phyloP scores from a whole-genome alignment of 2,113 vertebrate species.

The Lutjanus erythropterus region DNA sequence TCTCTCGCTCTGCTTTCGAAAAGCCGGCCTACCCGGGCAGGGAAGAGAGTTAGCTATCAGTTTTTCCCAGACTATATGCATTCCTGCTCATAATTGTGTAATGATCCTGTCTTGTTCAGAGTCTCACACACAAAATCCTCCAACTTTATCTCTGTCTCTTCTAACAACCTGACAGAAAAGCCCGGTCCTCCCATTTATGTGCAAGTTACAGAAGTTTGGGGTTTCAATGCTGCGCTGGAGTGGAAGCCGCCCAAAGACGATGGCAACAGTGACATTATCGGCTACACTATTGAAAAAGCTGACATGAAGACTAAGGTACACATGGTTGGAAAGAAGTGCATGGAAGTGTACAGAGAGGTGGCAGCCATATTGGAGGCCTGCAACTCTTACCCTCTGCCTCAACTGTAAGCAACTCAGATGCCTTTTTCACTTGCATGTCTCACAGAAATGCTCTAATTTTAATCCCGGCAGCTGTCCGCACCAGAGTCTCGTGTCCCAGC shows the following conservation, averaged over 20 bases:
- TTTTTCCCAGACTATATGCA: background rate
- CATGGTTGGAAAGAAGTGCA: background rate
- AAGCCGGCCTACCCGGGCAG: constrained; percentile 13
- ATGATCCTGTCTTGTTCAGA: constrained; percentile 1
- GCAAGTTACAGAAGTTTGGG: constrained; percentile 91
- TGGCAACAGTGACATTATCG: constrained; percentile 90
- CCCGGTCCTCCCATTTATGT: constrained; percentile 87
- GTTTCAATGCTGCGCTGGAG: constrained; percentile 90
- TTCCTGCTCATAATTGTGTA: background rate
- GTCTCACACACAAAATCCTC: constrained; percentile 17
- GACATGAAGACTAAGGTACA: constrained; percentile 92
- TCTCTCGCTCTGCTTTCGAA: background rate
- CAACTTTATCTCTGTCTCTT: background rate
- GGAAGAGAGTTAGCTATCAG: constrained; percentile 28
- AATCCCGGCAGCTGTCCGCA: too few species aligned
- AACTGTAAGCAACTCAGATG: too few species aligned
- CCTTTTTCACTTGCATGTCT: too few species aligned
- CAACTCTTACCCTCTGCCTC: too few species aligned
- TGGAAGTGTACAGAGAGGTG: background rate
- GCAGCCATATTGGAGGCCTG: background rate
- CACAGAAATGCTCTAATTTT: too few species aligned
- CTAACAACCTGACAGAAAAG: constrained; percentile 82
- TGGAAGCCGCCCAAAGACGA: constrained; percentile 91
- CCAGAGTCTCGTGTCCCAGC: too few species aligned
- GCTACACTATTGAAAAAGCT: constrained; percentile 91